phyloP scores from a whole-genome alignment of 1,140 invertebrate species.

The Araneus ventricosus region DNA sequence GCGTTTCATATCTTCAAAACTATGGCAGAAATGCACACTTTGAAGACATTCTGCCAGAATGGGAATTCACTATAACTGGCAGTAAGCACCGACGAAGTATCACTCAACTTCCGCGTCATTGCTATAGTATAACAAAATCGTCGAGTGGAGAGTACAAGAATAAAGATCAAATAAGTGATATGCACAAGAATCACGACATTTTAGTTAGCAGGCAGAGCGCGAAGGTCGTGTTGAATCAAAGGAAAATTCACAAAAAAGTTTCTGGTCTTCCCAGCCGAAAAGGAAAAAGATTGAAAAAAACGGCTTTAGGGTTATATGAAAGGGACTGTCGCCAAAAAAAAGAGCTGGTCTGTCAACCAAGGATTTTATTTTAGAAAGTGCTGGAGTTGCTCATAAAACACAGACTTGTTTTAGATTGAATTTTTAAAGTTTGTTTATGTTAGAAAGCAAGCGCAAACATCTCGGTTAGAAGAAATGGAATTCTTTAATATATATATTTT shows the following conservation, averaged over 20 bases:
- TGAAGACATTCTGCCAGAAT: not conserved
- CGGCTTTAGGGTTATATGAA: constrained; percentile 21
- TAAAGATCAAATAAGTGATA: constrained; percentile 39
- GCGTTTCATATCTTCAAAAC: not conserved
- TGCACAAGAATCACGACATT: not conserved
- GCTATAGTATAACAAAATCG: not conserved
- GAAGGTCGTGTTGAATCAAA: constrained; percentile 30
- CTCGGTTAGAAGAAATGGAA: too few species aligned
- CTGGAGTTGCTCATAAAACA: too few species aligned
- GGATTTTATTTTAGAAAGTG: not conserved
- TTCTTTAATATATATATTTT: too few species aligned
- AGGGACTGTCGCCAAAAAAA: not conserved
- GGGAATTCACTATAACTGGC: not conserved
- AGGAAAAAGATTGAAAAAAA: constrained; percentile 46
- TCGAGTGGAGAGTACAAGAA: not conserved
- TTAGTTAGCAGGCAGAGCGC: not conserved
- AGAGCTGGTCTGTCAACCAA: not conserved
- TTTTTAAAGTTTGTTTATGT: not conserved
- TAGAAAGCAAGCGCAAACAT: not conserved
- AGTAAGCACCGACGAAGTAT: not conserved
- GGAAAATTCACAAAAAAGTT: constrained; percentile 36
- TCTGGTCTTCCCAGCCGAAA: constrained; percentile 43
- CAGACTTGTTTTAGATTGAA: too few species aligned
- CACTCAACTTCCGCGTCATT: not conserved
- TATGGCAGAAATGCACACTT: not conserved